Evolutionary conservation across 1,140 invertebrate species (phyloP).

Genomic region (Caerostris extrusa): DNA sequence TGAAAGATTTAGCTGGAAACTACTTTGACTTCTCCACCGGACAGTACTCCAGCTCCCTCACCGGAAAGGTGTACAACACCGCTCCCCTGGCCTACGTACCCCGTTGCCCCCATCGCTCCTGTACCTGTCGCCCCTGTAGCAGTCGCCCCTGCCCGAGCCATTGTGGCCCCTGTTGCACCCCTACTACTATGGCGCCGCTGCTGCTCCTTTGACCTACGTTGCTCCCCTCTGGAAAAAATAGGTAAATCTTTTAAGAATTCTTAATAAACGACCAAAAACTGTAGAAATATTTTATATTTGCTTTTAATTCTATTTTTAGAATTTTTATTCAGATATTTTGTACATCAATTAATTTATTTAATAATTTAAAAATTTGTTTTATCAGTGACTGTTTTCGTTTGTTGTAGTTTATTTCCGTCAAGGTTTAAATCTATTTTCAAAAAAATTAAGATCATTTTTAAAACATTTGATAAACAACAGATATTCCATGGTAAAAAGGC

Average conservation of each 20-base stretch:
- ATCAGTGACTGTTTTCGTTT: too few relatives aligned
- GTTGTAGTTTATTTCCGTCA: too few relatives aligned
- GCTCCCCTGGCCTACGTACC: constrained; percentile 76
- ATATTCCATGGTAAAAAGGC: too few relatives aligned
- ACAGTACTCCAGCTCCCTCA: constrained; percentile 79
- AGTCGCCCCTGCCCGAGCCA: neutral
- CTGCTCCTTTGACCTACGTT: constrained; percentile 12
- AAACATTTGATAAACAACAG: too few relatives aligned
- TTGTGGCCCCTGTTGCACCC: constrained; percentile 32
- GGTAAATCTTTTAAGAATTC: neutral
- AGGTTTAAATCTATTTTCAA: too few relatives aligned
- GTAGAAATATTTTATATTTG: too few relatives aligned
- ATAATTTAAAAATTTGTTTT: too few relatives aligned
- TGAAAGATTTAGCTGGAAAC: constrained; percentile 78
- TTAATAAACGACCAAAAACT: neutral
- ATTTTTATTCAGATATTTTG: neutral
- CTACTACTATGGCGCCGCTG: neutral
- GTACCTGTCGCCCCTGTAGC: constrained; percentile 33
- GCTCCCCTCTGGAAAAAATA: constrained; percentile 61
- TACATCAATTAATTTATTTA: too few relatives aligned
- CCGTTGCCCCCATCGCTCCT: constrained; percentile 37
- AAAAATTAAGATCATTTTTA: too few relatives aligned
- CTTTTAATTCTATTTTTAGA: neutral
- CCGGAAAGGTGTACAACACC: constrained; percentile 79
- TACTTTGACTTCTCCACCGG: constrained; percentile 79